These are phyloP conservation scores for Neolamprologus variostigma DNA, from an alignment of 2,113 vertebrate genomes.

Conservation along the genomic window DNA sequence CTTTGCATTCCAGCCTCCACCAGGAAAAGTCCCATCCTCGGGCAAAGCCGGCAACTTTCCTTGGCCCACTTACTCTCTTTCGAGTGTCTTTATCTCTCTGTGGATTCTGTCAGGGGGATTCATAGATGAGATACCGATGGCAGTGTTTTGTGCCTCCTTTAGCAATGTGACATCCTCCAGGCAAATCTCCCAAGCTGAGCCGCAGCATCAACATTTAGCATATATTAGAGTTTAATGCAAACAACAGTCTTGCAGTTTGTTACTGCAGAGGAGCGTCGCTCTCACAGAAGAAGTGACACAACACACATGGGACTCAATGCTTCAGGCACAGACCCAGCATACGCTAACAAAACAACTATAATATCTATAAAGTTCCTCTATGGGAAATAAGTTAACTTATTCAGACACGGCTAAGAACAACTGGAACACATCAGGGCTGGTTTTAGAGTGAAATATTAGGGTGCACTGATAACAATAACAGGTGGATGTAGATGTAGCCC, in stretches of 20 bases:
- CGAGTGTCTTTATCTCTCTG: slow-evolving; percentile 31
- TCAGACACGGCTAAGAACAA: slow-evolving; percentile 25
- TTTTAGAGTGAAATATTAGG: not conserved
- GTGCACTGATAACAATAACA: not conserved
- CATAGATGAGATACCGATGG: slow-evolving; percentile 13
- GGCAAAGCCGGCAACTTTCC: slow-evolving; percentile 52
- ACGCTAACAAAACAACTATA: not conserved
- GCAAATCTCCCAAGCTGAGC: slow-evolving; percentile 44
- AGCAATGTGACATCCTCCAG: slow-evolving; percentile 18
- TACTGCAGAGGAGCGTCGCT: not conserved
- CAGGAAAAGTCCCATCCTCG: slow-evolving; percentile 61
- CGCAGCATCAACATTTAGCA: slow-evolving; percentile 32
- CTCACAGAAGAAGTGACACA: slow-evolving; percentile 3
- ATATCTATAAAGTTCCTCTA: slow-evolving; percentile 7
- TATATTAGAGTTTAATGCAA: slow-evolving; percentile 39
- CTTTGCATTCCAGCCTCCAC: slow-evolving; percentile 57
- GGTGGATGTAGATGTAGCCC: not conserved
- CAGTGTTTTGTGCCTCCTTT: slow-evolving; percentile 32
- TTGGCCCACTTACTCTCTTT: slow-evolving; percentile 60
- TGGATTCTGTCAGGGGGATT: slow-evolving; percentile 41
- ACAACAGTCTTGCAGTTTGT: slow-evolving; percentile 4
- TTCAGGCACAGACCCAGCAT: slow-evolving; percentile 23
- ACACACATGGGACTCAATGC: not conserved
- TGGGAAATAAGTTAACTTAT: slow-evolving; percentile 47
- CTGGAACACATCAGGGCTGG: not conserved